phyloP scores from a whole-genome alignment of 2,113 vertebrate genomes.

The Stegostoma tigrinum region DNA sequence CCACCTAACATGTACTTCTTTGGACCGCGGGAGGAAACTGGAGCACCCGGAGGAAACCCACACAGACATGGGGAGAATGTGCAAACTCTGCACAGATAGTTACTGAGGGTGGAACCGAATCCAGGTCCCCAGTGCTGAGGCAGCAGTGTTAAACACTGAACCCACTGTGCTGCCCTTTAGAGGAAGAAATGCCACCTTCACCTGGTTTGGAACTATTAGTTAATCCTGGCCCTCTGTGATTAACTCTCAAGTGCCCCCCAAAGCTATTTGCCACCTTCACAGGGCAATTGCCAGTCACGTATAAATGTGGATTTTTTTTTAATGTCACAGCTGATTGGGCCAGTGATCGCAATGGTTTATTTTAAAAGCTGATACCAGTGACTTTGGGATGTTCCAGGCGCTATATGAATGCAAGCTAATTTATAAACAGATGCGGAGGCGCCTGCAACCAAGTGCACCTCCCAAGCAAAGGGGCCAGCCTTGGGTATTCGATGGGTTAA shows the following conservation, averaged over 20 bases:
- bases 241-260: not conserved
- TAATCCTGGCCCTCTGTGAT: not conserved
- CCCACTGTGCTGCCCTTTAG: too few species aligned
- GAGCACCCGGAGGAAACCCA: too few species aligned
- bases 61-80: too few species aligned
- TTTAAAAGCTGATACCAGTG: not conserved
- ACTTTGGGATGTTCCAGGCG: not conserved
- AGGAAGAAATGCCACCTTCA: too few species aligned
- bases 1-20: too few species aligned
- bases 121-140: too few species aligned
- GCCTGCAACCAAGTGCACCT: not conserved
- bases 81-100: too few species aligned
- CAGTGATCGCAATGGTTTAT: not conserved
- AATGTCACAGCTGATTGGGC: not conserved
- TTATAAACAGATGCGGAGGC: not conserved
- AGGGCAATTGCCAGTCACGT: not conserved
- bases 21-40: too few species aligned
- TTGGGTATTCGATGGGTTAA: not conserved
- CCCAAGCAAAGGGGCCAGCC: not conserved
- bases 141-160: too few species aligned
- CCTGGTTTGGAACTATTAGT: not conserved
- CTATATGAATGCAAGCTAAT: not conserved
- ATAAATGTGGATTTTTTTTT: not conserved
- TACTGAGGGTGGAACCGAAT: too few species aligned
- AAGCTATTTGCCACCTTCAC: not conserved